Evolutionary conservation across 1,140 invertebrate genomes (phyloP), one percentile per base, ranked within the genome.

Genomic region (Delia radicum): DNA sequence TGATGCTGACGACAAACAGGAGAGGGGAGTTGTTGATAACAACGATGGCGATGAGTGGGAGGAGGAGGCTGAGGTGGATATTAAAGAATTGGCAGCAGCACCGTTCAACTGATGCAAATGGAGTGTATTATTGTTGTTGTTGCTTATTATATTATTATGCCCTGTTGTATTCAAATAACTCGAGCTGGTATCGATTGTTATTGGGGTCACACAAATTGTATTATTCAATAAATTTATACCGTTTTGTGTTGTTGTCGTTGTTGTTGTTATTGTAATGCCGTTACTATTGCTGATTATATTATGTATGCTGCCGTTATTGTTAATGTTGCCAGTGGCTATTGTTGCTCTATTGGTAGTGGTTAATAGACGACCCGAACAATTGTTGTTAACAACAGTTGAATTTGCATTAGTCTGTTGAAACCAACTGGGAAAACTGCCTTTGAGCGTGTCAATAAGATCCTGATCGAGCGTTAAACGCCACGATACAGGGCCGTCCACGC

Each of bases 371-470:
- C n/a, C n/a, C n/a, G n/a, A n/a, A n/a, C n/a, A n/a, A 67, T 15
- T 67, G 2, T 65, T 12, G 24, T 55, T 55, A 55, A 29, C 72
- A 79, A 75, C 74, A 10, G 75, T 73, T 26, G 31, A n/a, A n/a
- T 18, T 33, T 15, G 29, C 55, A 29, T 75, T 77, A 13, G 80
- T 72, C 65, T 78, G 72, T 88, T 92, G 94, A 89, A 96, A 96
- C 95, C 94, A 96, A 91, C 94, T 94, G 75, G 94, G 95, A 88
- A 95, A 96, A 84, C 95, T 94, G 77, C 93, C 92, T 82, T 94
- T 93, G 81, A 96, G 93, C 78, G 94, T 96, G 86, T 96, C 93
- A 81, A 96, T 90, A 80, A 96, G 90, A 89, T 96, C 94, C 88
- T 93, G 91, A 89, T 96, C 95, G 86, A 96, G 90, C 87, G 94